phyloP scores from a whole-genome alignment of 2,113 vertebrate species.

The Promerops cafer region DNA sequence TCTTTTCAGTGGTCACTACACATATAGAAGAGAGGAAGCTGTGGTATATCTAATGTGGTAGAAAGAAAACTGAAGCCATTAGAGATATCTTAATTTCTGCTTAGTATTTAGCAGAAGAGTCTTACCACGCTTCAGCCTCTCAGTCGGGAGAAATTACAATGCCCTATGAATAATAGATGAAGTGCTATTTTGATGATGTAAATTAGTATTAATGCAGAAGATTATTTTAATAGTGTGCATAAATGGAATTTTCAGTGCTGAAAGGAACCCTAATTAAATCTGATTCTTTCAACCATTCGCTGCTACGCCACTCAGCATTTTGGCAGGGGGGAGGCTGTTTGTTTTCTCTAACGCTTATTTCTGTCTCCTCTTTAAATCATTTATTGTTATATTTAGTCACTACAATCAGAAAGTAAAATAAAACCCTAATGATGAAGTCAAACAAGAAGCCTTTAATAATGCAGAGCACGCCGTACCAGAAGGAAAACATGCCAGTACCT shows the following conservation, averaged over 20 bases:
- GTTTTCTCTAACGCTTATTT: constrained; percentile 50
- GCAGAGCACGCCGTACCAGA: not conserved
- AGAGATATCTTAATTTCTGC: constrained; percentile 44
- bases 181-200: constrained; percentile 65
- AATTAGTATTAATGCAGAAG: constrained; percentile 65
- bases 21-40: not conserved
- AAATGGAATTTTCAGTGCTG: constrained; percentile 56
- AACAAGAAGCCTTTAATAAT: constrained; percentile 46
- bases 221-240: constrained; percentile 63
- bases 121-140: constrained; percentile 19
- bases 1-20: not conserved
- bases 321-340: constrained; percentile 42
- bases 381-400: constrained; percentile 64
- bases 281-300: constrained; percentile 44
- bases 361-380: constrained; percentile 52
- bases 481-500: constrained; percentile 9
- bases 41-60: not conserved
- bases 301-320: constrained; percentile 14
- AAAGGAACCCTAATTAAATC: constrained; percentile 58
- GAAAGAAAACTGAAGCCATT: not conserved
- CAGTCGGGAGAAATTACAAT: constrained; percentile 55
- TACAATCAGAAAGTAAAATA: constrained; percentile 51
- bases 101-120: constrained; percentile 9
- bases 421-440: constrained; percentile 51
- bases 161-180: constrained; percentile 64